Evolutionary conservation across 2,888 invertebrate genomes (phyloP).

Genomic region (Drosophila monieri): DNA sequence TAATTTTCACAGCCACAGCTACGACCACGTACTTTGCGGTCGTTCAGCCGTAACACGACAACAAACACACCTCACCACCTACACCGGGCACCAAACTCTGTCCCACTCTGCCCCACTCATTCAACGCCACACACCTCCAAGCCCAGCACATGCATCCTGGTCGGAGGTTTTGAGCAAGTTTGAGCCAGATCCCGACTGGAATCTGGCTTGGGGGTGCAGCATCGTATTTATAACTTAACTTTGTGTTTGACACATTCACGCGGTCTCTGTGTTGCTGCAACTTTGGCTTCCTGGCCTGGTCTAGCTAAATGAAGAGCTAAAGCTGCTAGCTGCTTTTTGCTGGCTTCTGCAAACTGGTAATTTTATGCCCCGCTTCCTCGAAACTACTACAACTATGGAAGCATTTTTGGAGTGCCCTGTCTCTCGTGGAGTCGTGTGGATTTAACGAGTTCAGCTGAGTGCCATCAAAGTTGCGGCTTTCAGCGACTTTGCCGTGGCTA

Average conservation of each 20-base stretch:
- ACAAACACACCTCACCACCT: constrained; percentile 63
- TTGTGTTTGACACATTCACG: constrained; percentile 75
- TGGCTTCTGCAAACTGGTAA: constrained; percentile 63
- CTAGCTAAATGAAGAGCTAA: constrained; percentile 46
- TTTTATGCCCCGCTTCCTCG: constrained; percentile 70
- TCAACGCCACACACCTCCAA: neutral
- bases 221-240: constrained; percentile 78
- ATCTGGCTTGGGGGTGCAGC: constrained; percentile 41
- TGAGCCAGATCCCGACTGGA: constrained; percentile 8
- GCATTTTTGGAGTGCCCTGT: constrained; percentile 39
- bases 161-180: constrained; percentile 1
- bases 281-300: constrained; percentile 27
- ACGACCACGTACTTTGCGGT: constrained; percentile 80
- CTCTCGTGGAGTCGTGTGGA: constrained; percentile 32
- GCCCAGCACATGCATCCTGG: constrained; percentile 13
- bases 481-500: constrained; percentile 43
- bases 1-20: constrained; percentile 80
- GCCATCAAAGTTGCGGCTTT: constrained; percentile 48
- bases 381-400: constrained; percentile 25
- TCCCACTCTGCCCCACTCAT: constrained; percentile 3
- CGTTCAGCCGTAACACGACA: constrained; percentile 79
- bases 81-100: constrained; percentile 6
- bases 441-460: constrained; percentile 54
- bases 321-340: neutral
- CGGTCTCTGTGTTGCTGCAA: constrained; percentile 45